Percentiles rank a stretch among this genome's conserved stretches.
phyloP scores from a whole-genome alignment of 1,140 invertebrate species.

The Contarinia nasturtii region DNA sequence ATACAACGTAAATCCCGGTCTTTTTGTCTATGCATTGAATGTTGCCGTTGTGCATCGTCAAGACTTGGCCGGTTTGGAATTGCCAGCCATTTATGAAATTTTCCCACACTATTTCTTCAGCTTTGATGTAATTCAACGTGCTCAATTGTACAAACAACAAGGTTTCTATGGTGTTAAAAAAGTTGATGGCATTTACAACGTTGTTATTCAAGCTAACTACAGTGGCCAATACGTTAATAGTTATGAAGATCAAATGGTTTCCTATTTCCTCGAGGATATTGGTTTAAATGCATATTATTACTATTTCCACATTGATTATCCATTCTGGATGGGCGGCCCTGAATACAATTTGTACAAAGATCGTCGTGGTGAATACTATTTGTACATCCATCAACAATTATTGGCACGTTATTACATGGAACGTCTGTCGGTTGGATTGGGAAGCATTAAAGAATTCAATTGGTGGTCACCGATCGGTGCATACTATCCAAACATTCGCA shows the following conservation, averaged over 20 bases:
- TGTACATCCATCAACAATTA: constrained; percentile 37
- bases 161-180: constrained; percentile 25
- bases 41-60: constrained; percentile 34
- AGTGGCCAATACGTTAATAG: constrained; percentile 29
- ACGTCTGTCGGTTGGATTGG: constrained; percentile 38
- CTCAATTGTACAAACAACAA: constrained; percentile 23
- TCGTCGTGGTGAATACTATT: constrained; percentile 40
- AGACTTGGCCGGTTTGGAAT: constrained; percentile 32
- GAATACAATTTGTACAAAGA: constrained; percentile 27
- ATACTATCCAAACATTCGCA: constrained; percentile 40
- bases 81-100: constrained; percentile 41
- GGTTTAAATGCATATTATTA: constrained; percentile 50
- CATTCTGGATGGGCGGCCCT: constrained; percentile 34
- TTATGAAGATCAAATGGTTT: constrained; percentile 30
- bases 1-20: constrained; percentile 34
- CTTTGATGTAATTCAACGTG: constrained; percentile 34
- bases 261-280: constrained; percentile 55
- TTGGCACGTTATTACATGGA: constrained; percentile 46
- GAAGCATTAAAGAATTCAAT: constrained; percentile 34
- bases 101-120: constrained; percentile 38
- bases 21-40: constrained; percentile 35
- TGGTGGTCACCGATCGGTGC: constrained; percentile 34
- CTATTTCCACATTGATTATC: constrained; percentile 39
- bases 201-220: constrained; percentile 26
- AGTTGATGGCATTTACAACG: constrained; percentile 20